Base-by-base conservation (phyloP, 2,797 vertebrate species). In the Danio tinwini region DNA sequence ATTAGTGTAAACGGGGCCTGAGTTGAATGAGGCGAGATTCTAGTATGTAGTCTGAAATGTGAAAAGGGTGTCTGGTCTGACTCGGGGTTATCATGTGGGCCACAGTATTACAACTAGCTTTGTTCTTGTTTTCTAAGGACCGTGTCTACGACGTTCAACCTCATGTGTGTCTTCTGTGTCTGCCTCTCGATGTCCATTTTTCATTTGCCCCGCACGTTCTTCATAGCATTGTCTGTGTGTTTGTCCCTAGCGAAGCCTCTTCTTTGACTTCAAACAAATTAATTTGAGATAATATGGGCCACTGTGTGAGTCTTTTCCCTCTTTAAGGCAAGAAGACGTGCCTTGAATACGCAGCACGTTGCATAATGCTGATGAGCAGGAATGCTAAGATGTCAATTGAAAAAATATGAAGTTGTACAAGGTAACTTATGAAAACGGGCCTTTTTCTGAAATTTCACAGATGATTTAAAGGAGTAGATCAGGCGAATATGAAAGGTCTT, bases 211-310 rank as follows among this genome's bases (percentile, higher is more conserved):
- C 17, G 42, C 21, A 37, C 58, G 49, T 68, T 14, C 21, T 0
- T 1, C 21, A 14, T 40, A 7, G 52, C 39, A 76, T 67, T 68
- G 63, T 68, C 52, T 49, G 42, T 58, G 52, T 39, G 8, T 58
- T 55, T 64, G 9, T 76, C 61, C 74, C 74, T 17, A 65, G 49
- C 2, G 39, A 65, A 53, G 7, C 10, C 40, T 76, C 50, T 29
- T 58, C 40, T 76, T 68, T 76, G 42, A 49, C 64, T 68, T 59
- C 21, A 49, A 56, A 76, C 63, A 39, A 77, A 68, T 77, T 49
- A 2, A 58, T 76, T 68, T 58, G 3, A 45, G 21, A 68, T 68
- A 45, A 68, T 77, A 19, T 19, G 63, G 53, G 21, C 63, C 75
- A 45, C 11, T 70, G 37, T 64, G 37, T 21, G 19, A 72, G 53